Conservation (phyloP, 2,113 vertebrate genomes). For the Equus quagga region DNA sequence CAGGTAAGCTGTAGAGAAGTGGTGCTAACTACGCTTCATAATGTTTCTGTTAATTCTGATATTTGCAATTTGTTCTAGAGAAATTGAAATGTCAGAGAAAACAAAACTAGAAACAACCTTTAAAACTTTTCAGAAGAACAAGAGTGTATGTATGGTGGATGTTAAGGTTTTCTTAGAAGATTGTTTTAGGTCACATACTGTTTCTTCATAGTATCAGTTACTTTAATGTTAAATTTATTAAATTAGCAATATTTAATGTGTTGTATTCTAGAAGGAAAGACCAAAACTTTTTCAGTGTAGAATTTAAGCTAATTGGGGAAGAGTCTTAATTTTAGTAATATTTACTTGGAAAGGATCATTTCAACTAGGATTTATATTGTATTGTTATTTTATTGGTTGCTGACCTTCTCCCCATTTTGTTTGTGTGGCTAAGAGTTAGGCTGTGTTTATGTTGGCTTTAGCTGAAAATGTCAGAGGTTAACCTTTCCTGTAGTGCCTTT, state of each 20-base stretch:
- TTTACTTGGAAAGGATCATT: neutral
- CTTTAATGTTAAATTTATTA: neutral
- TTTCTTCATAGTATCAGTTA: neutral
- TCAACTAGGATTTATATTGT: neutral
- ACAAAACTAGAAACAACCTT: neutral
- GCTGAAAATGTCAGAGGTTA: neutral
- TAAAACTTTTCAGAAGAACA: neutral
- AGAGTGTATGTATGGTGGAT: neutral
- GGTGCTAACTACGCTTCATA: neutral
- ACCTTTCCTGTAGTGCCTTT: neutral
- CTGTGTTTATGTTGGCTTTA: neutral
- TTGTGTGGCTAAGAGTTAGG: neutral
- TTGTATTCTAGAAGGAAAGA: neutral
- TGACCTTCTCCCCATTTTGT: neutral
- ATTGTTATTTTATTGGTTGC: neutral
- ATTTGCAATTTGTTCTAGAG: neutral
- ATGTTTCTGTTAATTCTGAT: neutral
- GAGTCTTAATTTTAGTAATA: neutral
- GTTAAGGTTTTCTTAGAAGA: neutral
- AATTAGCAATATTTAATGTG: too few species aligned
- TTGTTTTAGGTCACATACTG: neutral
- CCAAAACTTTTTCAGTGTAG: neutral
- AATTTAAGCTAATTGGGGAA: neutral
- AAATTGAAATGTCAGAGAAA: neutral
- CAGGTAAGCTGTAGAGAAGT: neutral